A percentile compares a stretch with the other conserved stretches of the same genome.
Evolutionary conservation across 2,113 vertebrate species (phyloP).

Genomic region (Diphyllodes magnificus): DNA sequence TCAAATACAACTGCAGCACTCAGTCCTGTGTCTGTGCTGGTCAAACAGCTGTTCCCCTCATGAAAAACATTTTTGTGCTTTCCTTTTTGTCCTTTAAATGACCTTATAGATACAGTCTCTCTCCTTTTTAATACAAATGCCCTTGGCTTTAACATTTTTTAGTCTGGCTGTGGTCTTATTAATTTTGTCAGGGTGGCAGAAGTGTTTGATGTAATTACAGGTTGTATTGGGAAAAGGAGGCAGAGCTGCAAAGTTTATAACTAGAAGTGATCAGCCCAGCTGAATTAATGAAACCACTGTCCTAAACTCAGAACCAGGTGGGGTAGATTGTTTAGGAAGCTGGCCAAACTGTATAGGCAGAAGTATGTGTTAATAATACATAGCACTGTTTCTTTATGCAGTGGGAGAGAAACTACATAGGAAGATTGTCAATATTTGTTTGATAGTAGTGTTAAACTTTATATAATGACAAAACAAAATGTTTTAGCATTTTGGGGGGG

Average conservation of each 20-base stretch:
- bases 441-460: neutral
- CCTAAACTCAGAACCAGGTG: neutral
- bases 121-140: neutral
- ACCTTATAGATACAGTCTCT: neutral
- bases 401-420: neutral
- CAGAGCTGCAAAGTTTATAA: neutral
- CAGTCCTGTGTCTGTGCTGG: neutral
- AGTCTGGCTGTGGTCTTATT: neutral
- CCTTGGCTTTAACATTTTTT: neutral
- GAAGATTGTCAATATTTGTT: constrained; percentile 3
- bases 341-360: neutral
- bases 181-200: neutral
- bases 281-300: neutral
- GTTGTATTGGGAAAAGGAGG: neutral
- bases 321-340: neutral
- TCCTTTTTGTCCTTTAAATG: neutral
- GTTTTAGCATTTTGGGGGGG: neutral
- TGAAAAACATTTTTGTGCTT: neutral
- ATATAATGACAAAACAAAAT: neutral
- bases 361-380: neutral
- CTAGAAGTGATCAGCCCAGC: neutral
- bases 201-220: neutral
- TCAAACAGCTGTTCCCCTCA: neutral
- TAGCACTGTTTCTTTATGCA: neutral
- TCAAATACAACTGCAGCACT: neutral